Conservation (phyloP, 2,113 vertebrate genomes). For the Nicator chloris region DNA sequence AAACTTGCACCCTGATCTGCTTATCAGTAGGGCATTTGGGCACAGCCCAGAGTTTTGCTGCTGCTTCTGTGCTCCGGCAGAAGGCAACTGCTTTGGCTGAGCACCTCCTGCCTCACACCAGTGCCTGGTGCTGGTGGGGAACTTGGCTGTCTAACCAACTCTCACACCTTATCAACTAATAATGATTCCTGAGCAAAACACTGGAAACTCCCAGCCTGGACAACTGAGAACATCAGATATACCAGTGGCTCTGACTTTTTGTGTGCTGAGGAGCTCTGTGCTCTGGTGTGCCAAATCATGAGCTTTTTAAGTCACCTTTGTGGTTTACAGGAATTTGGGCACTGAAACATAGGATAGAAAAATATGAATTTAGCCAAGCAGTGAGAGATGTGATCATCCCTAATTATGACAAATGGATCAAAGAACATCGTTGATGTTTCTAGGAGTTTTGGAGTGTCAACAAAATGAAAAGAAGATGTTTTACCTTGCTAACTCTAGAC, state of each 20-base stretch:
- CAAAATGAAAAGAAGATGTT: not conserved
- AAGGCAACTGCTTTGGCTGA: not conserved
- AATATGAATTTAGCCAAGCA: not conserved
- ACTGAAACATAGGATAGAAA: not conserved
- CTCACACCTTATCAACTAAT: not conserved
- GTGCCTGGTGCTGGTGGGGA: not conserved
- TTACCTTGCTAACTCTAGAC: not conserved
- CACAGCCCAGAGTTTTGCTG: not conserved
- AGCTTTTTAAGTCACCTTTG: not conserved
- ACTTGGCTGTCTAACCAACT: not conserved
- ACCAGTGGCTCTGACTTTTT: not conserved
- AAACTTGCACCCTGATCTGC: not conserved
- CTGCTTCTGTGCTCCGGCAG: not conserved
- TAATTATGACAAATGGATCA: not conserved
- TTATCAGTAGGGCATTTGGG: not conserved
- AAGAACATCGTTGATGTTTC: not conserved
- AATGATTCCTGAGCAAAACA: not conserved
- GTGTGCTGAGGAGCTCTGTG: not conserved
- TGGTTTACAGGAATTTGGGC: not conserved
- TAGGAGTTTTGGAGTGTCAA: not conserved
- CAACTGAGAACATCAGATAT: not conserved
- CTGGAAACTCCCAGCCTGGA: not conserved
- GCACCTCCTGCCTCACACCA: not conserved
- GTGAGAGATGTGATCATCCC: not conserved
- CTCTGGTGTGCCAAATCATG: not conserved